Evolutionary conservation across 1,140 invertebrate species (phyloP).

Genomic region (Homarus americanus): DNA sequence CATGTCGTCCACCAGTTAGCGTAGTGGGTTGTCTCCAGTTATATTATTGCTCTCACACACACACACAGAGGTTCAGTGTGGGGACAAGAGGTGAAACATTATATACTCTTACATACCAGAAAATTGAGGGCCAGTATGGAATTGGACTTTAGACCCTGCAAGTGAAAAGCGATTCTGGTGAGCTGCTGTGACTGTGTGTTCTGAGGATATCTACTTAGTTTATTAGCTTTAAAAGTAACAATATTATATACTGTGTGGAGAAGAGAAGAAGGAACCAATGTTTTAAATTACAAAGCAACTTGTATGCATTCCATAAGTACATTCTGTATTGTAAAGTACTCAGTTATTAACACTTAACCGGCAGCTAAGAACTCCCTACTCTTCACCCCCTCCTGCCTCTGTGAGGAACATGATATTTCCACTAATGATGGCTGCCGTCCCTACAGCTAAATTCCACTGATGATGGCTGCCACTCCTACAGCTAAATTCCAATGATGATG

Average conservation of each 20-base stretch:
- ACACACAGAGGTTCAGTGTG: slow-evolving; percentile 42
- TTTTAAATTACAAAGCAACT: not conserved
- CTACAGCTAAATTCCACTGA: too few relatives aligned
- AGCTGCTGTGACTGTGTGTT: not conserved
- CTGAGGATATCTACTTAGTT: not conserved
- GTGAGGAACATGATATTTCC: too few relatives aligned
- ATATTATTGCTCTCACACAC: not conserved
- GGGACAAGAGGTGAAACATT: not conserved
- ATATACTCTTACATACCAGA: slow-evolving; percentile 41
- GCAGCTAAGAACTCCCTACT: too few relatives aligned
- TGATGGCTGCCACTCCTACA: too few relatives aligned
- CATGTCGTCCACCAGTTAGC: not conserved
- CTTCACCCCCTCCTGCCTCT: too few relatives aligned
- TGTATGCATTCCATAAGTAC: not conserved
- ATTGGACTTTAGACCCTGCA: slow-evolving; percentile 62
- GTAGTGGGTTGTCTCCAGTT: not conserved
- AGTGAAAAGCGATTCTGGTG: not conserved
- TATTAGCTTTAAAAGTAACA: not conserved
- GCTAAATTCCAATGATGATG: too few relatives aligned
- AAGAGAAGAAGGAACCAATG: not conserved
- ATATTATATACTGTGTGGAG: too few relatives aligned
- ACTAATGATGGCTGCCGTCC: too few relatives aligned
- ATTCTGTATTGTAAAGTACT: too few relatives aligned
- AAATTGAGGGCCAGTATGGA: slow-evolving; percentile 59
- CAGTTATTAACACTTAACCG: too few relatives aligned